Percentiles rank a stretch among this genome's conserved stretches.
phyloP scores from a whole-genome alignment of 2,113 vertebrate species.

The Psophia crepitans region DNA sequence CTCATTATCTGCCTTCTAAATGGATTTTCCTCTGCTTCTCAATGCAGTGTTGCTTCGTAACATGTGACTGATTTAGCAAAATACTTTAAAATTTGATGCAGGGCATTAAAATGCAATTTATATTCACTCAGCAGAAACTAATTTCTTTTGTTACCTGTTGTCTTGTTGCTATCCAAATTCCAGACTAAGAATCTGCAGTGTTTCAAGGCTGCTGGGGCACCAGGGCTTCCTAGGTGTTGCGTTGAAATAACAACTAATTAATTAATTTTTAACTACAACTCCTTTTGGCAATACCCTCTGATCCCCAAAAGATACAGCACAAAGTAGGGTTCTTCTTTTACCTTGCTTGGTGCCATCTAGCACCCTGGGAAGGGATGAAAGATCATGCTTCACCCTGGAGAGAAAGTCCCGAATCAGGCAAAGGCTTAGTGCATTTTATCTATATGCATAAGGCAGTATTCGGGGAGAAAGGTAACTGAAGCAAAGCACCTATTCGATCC shows the following conservation, averaged over 20 bases:
- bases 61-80: not conserved
- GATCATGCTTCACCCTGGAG: not conserved
- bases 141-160: not conserved
- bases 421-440: not conserved
- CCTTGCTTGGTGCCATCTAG: not conserved
- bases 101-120: not conserved
- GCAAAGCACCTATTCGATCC: not conserved
- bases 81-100: not conserved
- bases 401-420: not conserved
- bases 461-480: not conserved
- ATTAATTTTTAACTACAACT: not conserved
- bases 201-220: not conserved
- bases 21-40: not conserved
- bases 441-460: not conserved
- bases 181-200: not conserved
- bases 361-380: not conserved
- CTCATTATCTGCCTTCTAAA: constrained; percentile 6
- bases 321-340: not conserved
- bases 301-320: not conserved
- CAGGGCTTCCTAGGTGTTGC: not conserved
- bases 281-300: not conserved
- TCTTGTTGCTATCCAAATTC: not conserved
- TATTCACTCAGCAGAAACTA: not conserved
- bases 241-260: not conserved
- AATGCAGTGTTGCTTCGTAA: not conserved